Conservation (phyloP, 2,888 invertebrate genomes). For the Patella ulyssiponensis region DNA sequence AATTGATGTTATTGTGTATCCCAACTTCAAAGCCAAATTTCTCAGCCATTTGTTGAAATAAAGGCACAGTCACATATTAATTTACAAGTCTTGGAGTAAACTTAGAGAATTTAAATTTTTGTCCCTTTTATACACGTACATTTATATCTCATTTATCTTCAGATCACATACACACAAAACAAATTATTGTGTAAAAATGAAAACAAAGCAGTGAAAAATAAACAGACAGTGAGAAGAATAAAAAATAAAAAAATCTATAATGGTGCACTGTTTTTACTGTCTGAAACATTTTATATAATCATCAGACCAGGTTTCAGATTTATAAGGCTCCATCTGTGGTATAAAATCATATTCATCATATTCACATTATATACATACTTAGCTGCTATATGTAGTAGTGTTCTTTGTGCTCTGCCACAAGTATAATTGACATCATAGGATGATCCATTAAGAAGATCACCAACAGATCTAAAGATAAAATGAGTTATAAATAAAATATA, state of each 20-base stretch:
- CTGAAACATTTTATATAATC: too few species aligned
- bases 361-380: constrained; percentile 53
- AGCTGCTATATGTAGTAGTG: constrained; percentile 65
- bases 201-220: background rate
- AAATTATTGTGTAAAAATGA: background rate
- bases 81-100: too few species aligned
- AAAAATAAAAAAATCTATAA: background rate
- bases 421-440: constrained; percentile 64
- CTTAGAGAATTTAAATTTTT: too few species aligned
- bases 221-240: background rate
- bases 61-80: too few species aligned
- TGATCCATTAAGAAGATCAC: constrained; percentile 60
- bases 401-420: constrained; percentile 63
- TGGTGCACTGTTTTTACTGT: background rate
- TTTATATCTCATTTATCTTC: too few species aligned
- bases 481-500: background rate
- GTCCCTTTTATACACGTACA: too few species aligned
- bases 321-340: background rate
- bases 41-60: too few species aligned
- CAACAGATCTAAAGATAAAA: constrained; percentile 57
- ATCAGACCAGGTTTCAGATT: too few species aligned
- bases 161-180: background rate
- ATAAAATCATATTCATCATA: background rate
- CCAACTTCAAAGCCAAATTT: too few species aligned
- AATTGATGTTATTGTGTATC: too few species aligned